Conservation (phyloP, 1,140 invertebrate genomes). For the Magallana angulata region DNA sequence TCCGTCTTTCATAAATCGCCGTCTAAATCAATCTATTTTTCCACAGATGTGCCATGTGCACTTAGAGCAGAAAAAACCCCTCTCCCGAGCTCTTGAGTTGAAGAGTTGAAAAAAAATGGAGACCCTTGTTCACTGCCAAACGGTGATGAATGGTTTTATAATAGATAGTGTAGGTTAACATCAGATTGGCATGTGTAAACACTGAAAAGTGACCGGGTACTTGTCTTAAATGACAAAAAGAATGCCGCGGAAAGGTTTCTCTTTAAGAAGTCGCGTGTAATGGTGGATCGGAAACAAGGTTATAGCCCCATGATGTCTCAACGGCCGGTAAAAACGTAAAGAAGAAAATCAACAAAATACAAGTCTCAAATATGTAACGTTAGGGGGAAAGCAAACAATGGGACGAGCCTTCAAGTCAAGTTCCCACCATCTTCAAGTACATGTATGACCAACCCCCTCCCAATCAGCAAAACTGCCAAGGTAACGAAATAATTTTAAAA, state of each 20-base stretch:
- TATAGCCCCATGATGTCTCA: background rate
- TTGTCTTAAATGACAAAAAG: slow-evolving; percentile 24
- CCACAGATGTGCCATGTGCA: slow-evolving; percentile 5
- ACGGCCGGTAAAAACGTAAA: too few relatives aligned
- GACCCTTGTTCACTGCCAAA: slow-evolving; percentile 28
- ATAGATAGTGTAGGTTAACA: slow-evolving; percentile 32
- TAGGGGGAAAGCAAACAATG: too few relatives aligned
- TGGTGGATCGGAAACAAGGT: background rate
- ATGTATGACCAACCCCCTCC: too few relatives aligned
- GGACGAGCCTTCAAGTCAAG: too few relatives aligned
- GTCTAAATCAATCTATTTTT: slow-evolving; percentile 26
- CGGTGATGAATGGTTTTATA: slow-evolving; percentile 20
- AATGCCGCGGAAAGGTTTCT: slow-evolving; percentile 4
- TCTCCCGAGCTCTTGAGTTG: background rate
- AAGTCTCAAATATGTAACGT: too few relatives aligned
- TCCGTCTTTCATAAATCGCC: slow-evolving; percentile 17
- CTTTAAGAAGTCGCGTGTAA: slow-evolving; percentile 13
- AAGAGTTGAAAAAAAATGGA: background rate
- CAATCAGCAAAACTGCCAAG: too few relatives aligned
- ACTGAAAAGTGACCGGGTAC: slow-evolving; percentile 27
- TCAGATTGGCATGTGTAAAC: slow-evolving; percentile 25
- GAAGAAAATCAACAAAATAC: too few relatives aligned
- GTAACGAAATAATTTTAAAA: too few relatives aligned
- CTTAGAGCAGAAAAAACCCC: background rate
- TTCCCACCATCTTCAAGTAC: too few relatives aligned